phyloP scores from a whole-genome alignment of 2,113 vertebrate species.

The Nibea albiflora region DNA sequence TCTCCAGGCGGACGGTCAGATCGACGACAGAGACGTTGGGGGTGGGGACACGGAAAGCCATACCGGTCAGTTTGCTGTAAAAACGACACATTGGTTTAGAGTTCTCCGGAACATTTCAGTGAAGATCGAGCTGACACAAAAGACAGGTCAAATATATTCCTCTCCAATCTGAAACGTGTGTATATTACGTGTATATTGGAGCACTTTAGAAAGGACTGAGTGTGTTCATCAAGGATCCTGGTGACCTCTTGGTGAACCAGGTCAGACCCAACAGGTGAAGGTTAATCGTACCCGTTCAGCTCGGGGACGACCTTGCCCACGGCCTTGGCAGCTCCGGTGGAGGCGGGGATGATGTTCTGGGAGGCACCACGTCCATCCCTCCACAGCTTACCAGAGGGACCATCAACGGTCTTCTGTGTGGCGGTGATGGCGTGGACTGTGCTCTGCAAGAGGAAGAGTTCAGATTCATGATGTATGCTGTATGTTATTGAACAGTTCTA shows the following conservation, averaged over 20 bases:
- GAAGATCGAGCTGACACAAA: no score
- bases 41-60: slow-evolving; percentile 95
- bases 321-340: slow-evolving; percentile 93
- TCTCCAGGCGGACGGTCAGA: slow-evolving; percentile 92
- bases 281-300: slow-evolving; percentile 87
- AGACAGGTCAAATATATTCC: no score
- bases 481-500: no score
- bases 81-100: not conserved
- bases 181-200: no score
- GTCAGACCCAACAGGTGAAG: not conserved
- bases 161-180: no score
- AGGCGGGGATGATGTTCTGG: slow-evolving; percentile 95
- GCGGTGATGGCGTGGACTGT: slow-evolving; percentile 93
- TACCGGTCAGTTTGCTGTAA: slow-evolving; percentile 91
- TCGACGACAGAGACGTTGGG: slow-evolving; percentile 94
- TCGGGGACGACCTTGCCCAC: slow-evolving; percentile 94
- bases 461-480: not conserved
- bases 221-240: no score
- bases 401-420: slow-evolving; percentile 94
- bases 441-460: slow-evolving; percentile 79
- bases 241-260: no score
- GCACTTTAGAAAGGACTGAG: no score
- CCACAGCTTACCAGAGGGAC: slow-evolving; percentile 93
- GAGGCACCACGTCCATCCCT: slow-evolving; percentile 90
- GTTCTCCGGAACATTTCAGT: no score